Conservation (phyloP, 2,797 vertebrate genomes). For the Sorex maritimensis region DNA sequence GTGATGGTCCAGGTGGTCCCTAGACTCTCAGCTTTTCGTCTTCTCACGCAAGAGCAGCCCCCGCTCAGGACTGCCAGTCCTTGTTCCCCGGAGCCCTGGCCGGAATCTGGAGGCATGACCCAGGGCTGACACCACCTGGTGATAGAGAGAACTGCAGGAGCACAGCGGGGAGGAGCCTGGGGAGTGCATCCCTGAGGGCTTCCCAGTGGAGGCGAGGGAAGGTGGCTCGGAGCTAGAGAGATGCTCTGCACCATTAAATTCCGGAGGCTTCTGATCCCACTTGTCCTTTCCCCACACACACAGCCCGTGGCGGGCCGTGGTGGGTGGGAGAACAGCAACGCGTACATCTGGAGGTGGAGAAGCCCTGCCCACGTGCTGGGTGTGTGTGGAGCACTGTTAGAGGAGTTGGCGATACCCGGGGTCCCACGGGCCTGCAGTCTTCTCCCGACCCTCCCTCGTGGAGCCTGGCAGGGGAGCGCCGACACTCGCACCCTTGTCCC, state of each 20-base stretch:
- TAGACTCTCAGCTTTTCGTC: too few relatives aligned
- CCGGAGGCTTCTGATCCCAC: neutral
- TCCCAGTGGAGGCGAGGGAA: neutral
- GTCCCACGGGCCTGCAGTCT: too few relatives aligned
- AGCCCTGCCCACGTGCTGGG: neutral
- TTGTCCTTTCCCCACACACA: neutral
- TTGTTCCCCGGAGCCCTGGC: neutral
- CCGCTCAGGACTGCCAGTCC: too few relatives aligned
- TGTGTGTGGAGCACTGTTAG: too few relatives aligned
- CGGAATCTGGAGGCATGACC: neutral
- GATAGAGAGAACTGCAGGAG: neutral
- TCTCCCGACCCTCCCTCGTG: too few relatives aligned
- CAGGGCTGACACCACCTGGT: neutral
- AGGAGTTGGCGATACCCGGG: too few relatives aligned
- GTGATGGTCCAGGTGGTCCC: neutral
- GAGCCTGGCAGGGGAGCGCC: too few relatives aligned
- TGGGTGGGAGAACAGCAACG: too few relatives aligned
- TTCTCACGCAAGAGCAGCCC: neutral
- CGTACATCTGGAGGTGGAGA: neutral
- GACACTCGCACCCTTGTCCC: too few relatives aligned
- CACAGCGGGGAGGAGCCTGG: neutral
- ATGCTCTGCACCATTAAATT: constrained; percentile 1
- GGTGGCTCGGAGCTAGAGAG: neutral
- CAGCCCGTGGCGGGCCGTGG: neutral
- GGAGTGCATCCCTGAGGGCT: neutral